Evolutionary conservation across 2,113 vertebrate species (phyloP).

Genomic region (Callipepla squamata): DNA sequence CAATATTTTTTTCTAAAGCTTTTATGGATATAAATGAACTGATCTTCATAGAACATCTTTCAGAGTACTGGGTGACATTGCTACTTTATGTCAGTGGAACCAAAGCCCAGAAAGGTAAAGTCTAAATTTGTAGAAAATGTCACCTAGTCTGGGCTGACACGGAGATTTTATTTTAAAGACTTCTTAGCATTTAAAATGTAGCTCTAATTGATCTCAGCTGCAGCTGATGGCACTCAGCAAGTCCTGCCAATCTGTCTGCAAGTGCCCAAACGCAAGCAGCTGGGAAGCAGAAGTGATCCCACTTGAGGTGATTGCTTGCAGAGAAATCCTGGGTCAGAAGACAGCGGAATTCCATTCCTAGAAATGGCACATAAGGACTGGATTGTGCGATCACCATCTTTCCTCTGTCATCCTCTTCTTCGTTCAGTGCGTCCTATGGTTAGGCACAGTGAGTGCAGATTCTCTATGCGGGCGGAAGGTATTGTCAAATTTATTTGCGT

Average conservation of each 20-base stretch:
- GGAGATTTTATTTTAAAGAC: background rate
- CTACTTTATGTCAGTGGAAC: background rate
- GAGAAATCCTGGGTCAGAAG: constrained; percentile 3
- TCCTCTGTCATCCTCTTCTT: background rate
- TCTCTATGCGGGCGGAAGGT: background rate
- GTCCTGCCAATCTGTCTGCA: background rate
- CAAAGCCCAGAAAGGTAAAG: background rate
- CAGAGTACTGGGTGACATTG: background rate
- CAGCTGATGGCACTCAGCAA: constrained; percentile 30
- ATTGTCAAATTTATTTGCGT: background rate
- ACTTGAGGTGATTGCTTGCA: background rate
- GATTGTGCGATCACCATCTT: background rate
- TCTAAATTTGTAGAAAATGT: background rate
- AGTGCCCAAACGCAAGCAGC: background rate
- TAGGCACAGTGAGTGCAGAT: background rate
- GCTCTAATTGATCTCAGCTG: constrained; percentile 37
- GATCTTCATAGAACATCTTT: background rate
- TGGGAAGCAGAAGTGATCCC: background rate
- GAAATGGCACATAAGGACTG: background rate
- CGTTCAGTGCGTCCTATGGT: rapidly evolving
- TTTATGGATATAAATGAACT: background rate
- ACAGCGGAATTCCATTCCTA: background rate
- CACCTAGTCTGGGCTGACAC: background rate
- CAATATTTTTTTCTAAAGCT: background rate
- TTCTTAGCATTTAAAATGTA: background rate